phyloP scores from a whole-genome alignment of 2,888 invertebrate genomes.

The Mayetiola destructor region DNA sequence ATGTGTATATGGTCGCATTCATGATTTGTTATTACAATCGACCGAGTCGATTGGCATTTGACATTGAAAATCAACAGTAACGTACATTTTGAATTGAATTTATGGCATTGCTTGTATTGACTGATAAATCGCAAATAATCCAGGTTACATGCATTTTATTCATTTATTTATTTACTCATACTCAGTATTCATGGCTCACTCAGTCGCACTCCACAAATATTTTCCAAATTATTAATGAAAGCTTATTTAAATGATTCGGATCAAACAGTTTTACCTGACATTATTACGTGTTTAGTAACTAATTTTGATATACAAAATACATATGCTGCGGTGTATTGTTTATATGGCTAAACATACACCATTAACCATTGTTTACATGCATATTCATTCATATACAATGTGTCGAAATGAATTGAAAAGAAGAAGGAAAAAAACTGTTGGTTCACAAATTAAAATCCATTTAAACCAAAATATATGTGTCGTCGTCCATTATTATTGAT shows the following conservation, averaged over 20 bases:
- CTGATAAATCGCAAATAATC: slow-evolving; percentile 3
- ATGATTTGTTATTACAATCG: no score
- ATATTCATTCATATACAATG: slow-evolving; percentile 1
- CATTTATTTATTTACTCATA: neutral
- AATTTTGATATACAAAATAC: neutral
- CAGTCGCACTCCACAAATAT: neutral
- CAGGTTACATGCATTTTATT: neutral
- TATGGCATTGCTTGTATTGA: no score
- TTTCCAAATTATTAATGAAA: slow-evolving; percentile 11
- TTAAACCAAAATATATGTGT: slow-evolving; percentile 5
- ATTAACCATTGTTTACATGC: slow-evolving; percentile 9
- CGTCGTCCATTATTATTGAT: no score
- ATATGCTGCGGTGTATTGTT: no score
- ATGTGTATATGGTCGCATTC: no score
- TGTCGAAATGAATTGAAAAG: neutral
- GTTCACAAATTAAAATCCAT: no score
- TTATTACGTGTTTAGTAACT: neutral
- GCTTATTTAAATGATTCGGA: no score
- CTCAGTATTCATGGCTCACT: neutral
- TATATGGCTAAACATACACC: neutral
- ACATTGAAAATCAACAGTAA: no score
- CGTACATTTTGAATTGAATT: no score
- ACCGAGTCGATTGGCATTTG: slow-evolving; percentile 8
- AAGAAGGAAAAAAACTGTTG: no score
- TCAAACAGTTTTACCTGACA: no score